Conservation (phyloP, 1,140 invertebrate species). For the Glomeris maerens region DNA sequence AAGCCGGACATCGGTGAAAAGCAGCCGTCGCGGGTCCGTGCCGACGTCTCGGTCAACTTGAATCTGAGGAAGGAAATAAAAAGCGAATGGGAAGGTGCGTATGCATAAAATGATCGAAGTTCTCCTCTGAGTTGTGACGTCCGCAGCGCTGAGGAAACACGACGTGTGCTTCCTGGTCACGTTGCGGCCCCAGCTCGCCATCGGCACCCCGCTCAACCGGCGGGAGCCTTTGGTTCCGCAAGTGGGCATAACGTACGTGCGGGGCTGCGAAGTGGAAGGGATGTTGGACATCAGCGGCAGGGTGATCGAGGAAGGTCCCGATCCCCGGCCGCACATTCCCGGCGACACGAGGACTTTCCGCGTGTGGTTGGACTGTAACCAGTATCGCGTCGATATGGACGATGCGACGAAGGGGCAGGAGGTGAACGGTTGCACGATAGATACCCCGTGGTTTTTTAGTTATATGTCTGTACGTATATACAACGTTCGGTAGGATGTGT, state of each 20-base stretch:
- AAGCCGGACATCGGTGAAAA: conserved; percentile 65
- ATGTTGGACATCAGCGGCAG: conserved; percentile 92
- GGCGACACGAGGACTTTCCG: conserved; percentile 84
- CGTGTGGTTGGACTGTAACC: conserved; percentile 89
- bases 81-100: conserved; percentile 77
- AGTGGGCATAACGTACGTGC: conserved; percentile 76
- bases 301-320: conserved; percentile 92
- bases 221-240: conserved; percentile 72
- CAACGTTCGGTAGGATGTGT: conserved; percentile 53
- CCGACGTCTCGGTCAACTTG: conserved; percentile 84
- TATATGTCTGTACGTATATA: conserved; percentile 12
- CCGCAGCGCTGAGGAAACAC: conserved; percentile 66
- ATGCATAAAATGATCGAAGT: not conserved
- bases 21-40: conserved; percentile 80
- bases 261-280: conserved; percentile 97
- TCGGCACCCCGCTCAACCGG: conserved; percentile 69
- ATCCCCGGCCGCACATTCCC: conserved; percentile 65
- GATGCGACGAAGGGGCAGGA: conserved; percentile 60
- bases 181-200: conserved; percentile 63
- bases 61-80: conserved; percentile 82
- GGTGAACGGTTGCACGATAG: conserved; percentile 23
- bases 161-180: conserved; percentile 95
- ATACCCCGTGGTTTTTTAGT: not conserved
- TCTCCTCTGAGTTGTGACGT: not conserved
- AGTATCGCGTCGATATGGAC: conserved; percentile 80